Conservation (phyloP, 1,140 invertebrate genomes). For the Drosophila biarmipes region DNA sequence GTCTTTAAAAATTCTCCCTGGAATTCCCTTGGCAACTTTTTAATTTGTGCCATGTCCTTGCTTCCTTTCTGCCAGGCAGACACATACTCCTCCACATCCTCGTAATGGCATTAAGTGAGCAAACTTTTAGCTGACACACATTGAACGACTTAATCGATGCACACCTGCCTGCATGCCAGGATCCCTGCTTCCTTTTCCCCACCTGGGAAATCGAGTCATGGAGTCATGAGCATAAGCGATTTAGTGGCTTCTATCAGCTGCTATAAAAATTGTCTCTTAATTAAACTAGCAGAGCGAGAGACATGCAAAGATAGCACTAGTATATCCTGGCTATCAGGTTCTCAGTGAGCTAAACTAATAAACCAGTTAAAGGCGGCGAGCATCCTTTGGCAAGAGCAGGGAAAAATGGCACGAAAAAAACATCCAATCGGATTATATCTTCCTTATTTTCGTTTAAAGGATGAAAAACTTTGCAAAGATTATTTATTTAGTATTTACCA, state of each 20-base stretch:
- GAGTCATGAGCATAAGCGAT: slow-evolving; percentile 48
- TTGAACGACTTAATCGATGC: slow-evolving; percentile 74
- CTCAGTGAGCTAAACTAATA: slow-evolving; percentile 40
- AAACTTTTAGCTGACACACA: slow-evolving; percentile 65
- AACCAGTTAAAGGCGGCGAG: slow-evolving; percentile 1
- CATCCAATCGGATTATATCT: not conserved
- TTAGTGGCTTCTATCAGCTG: slow-evolving; percentile 71
- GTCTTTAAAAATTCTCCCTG: slow-evolving; percentile 1
- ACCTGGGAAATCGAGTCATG: slow-evolving; percentile 19
- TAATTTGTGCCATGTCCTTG: slow-evolving; percentile 44
- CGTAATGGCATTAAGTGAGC: slow-evolving; percentile 67
- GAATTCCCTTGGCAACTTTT: slow-evolving; percentile 41
- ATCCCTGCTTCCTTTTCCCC: slow-evolving; percentile 1
- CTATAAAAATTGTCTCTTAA: slow-evolving; percentile 80
- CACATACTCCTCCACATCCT: slow-evolving; percentile 27
- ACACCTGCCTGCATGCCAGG: slow-evolving; percentile 27
- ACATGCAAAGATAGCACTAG: slow-evolving; percentile 13
- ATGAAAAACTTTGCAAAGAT: too few relatives aligned
- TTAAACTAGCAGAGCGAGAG: slow-evolving; percentile 62
- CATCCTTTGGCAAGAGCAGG: not conserved
- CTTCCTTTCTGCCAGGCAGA: slow-evolving; percentile 7
- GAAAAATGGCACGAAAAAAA: not conserved
- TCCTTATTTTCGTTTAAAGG: too few relatives aligned
- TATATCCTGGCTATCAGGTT: slow-evolving; percentile 16
- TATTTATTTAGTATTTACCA: too few relatives aligned